A percentile compares a stretch with the other conserved stretches of the same genome.
Conservation (phyloP, 2,888 invertebrate species). For the Seira ritae region DNA sequence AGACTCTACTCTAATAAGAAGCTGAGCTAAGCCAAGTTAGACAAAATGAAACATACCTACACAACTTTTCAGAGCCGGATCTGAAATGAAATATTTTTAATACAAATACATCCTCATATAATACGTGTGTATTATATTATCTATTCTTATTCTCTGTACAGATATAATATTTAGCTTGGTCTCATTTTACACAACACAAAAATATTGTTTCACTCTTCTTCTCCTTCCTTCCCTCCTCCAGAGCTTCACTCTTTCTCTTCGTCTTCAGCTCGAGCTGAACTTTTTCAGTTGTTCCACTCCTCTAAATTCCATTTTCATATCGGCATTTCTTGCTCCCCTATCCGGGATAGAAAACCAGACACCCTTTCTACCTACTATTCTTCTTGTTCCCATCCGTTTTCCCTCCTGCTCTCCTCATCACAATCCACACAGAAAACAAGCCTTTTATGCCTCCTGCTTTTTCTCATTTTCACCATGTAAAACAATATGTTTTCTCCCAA, state of each 20-base stretch:
- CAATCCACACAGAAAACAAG: constrained; percentile 37
- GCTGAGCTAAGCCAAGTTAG: no score
- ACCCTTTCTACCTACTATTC: constrained; percentile 29
- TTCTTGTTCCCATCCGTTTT: constrained; percentile 13
- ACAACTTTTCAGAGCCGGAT: no score
- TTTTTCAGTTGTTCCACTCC: no score
- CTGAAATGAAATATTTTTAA: no score
- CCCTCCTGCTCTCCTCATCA: constrained; percentile 54
- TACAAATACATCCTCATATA: no score
- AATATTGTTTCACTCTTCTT: constrained; percentile 6
- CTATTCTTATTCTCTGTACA: no score
- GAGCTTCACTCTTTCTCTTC: neutral
- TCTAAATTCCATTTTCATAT: no score
- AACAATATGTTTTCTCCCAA: constrained; percentile 31
- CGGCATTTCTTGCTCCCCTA: constrained; percentile 25
- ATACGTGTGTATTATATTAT: no score
- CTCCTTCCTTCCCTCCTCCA: neutral
- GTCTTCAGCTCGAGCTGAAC: no score
- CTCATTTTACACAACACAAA: constrained; percentile 35
- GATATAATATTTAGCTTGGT: no score
- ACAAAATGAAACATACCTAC: no score
- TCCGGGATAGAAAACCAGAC: constrained; percentile 55
- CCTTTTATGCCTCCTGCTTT: constrained; percentile 1
- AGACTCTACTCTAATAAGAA: no score
- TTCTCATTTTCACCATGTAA: constrained; percentile 44